phyloP scores from a whole-genome alignment of 2,888 invertebrate genomes.

The Lordiphosa andalusiaca region DNA sequence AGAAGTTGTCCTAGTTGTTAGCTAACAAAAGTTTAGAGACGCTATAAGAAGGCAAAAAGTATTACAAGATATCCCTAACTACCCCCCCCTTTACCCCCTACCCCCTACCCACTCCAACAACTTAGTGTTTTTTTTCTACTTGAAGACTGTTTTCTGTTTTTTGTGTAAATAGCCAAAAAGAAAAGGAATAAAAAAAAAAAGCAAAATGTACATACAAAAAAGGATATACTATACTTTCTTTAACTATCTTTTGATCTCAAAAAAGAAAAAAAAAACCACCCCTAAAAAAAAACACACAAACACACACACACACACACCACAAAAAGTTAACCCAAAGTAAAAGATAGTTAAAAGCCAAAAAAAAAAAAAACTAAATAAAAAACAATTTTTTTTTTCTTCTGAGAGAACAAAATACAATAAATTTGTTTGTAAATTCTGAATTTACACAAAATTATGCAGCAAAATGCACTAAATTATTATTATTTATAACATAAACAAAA shows the following conservation, averaged over 20 bases:
- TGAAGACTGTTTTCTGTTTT: conserved; percentile 61
- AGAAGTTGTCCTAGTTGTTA: conserved; percentile 28
- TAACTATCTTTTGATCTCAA: conserved; percentile 78
- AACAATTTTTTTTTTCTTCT: conserved; percentile 6
- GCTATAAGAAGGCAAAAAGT: conserved; percentile 68
- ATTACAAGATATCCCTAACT: conserved; percentile 54
- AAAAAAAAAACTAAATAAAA: conserved; percentile 7
- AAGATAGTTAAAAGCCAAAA: conserved; percentile 60
- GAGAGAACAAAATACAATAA: conserved; percentile 54
- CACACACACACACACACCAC: conserved; percentile 32
- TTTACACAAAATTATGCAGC: conserved; percentile 45
- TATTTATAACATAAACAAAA: conserved; percentile 34
- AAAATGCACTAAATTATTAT: conserved; percentile 73
- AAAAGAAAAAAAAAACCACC: conserved; percentile 41
- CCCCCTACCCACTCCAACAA: conserved; percentile 22
- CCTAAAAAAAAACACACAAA: conserved; percentile 31
- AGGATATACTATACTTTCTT: conserved; percentile 39
- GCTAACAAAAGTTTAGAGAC: conserved; percentile 58
- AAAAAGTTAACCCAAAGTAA: conserved; percentile 58
- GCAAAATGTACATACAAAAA: conserved; percentile 45
- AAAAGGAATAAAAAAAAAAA: neutral
- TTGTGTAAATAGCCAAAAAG: conserved; percentile 51
- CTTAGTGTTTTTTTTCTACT: conserved; percentile 48
- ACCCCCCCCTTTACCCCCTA: neutral
- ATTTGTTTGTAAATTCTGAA: conserved; percentile 49